Percentiles rank a stretch among this genome's conserved stretches.
These are phyloP conservation scores for Scopus umbretta DNA, from an alignment of 2,113 vertebrate genomes.

Conservation along the genomic window DNA sequence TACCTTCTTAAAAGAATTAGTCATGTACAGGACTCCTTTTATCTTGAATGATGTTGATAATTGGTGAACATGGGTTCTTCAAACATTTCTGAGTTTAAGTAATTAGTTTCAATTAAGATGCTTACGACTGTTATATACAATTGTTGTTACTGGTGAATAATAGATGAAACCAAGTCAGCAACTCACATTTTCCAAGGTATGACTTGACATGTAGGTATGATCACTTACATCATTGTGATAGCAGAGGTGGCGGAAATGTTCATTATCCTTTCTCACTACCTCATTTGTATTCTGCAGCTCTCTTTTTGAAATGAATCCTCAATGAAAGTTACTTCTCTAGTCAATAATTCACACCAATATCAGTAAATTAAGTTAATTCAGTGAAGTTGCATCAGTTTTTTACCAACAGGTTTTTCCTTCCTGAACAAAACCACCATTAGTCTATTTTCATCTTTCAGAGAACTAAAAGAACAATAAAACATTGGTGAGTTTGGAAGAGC, in stretches of 20 bases:
- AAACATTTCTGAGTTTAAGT: background rate
- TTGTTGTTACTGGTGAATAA: background rate
- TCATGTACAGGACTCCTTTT: background rate
- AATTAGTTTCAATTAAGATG: background rate
- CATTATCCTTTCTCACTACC: background rate
- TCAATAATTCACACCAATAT: background rate
- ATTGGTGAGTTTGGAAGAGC: background rate
- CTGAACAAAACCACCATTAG: background rate
- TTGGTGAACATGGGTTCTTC: background rate
- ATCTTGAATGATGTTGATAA: background rate
- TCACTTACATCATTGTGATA: background rate
- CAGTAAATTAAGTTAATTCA: background rate
- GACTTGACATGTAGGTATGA: background rate
- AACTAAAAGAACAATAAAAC: background rate
- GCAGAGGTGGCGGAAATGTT: background rate
- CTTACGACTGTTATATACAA: background rate
- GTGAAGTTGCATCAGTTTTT: background rate
- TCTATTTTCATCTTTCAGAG: background rate
- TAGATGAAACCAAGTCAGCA: background rate
- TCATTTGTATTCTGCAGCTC: background rate
- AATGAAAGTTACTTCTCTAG: background rate
- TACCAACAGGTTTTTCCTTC: background rate
- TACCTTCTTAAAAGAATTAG: background rate
- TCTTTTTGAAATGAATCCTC: background rate
- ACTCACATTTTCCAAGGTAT: background rate